Evolutionary conservation across 2,797 vertebrate genomes (phyloP), one percentile per base, ranked within the genome.

Genomic region (Phoxinus dragarum): DNA sequence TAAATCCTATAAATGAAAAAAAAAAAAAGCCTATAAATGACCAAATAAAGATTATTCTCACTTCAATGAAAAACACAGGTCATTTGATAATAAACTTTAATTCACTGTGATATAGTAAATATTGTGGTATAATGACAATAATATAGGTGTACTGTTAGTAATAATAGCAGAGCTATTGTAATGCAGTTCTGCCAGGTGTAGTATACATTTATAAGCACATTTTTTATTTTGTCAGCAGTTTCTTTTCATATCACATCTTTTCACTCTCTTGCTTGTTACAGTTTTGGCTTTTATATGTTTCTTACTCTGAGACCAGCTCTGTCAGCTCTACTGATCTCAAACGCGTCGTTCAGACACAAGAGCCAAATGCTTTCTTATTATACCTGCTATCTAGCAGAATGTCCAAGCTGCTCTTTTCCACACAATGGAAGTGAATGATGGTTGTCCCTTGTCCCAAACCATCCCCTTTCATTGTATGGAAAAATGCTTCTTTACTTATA

Each of bases 171-270:
- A 82, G 56, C 40, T 74, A 61, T 64, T 44, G 19, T 82, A 74
- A 61, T 61, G 21, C 56, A 47, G 42, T 72, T 21, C 40, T 74
- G 54, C 54, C 27, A 73, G 40, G 54, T 64, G 54, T 74, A 17
- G 40, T 47, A 5, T 64, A 64, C 3, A 82, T 64, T 47, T 74
- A 64, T 64, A 34, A 44, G 52, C 42, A 38, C 40, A 4, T 74
- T 74, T 47, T 74, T 82, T 12, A 64, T 36, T 73, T 61, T 74
- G 80, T 72, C 81, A 74, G 54, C 81, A 73, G 69, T 82, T 61
- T 81, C n/a, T 72, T 73, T 73, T 73, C 68, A 56, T 21, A 71
- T 56, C 49, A 36, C 66, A 36, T 59, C 44, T 59, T 71, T 71
- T 81, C 52, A 31, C 52, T 59, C 49, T 54, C 68, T 72, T 40